Evolutionary conservation across 2,888 invertebrate genomes (phyloP), one percentile per base, ranked within the genome.

Genomic region (Oscheius sp.): DNA sequence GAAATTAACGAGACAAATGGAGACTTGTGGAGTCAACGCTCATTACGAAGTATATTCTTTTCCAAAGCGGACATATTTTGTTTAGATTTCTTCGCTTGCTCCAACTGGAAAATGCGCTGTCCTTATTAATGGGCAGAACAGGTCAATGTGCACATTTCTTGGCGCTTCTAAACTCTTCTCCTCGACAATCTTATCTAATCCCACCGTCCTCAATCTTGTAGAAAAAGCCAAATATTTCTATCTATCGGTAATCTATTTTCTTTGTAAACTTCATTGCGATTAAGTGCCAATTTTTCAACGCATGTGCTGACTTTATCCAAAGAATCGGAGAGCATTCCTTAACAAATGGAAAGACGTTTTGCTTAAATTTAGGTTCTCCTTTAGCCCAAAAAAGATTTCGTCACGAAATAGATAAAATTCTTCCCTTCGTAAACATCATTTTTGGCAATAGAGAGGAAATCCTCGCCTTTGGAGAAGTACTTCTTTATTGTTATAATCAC

Each of bases 41-140:
- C 90, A 90, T 50, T 97, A 96, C 88, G 95, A 96, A 67, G 67
- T 70, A 25, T 12, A 12, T 29, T 15, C 15, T 63, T 37, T 52
- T 37, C 10, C 3, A 23, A 27, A 33, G 10, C 33, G 25, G n/a
- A n/a, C n/a, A 39, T 39, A 5, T 10, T 39, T 58, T 37, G 12
- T 67, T 29, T 23, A 72, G 87, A 92, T 92, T 81, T 91, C 91
- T 8, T 88, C 90, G 1, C 90, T 90, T n/a, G 91, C 91, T 73
- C 91, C 93, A 0, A 98, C 98, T 10, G 97, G 97, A 63, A 96
- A 95, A 0, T 98, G 98, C 89, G 97, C 93, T 1, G 97, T 96
- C 45, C 90, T 97, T 15, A 91, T 97, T 61, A 96, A 95, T 0
- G 89, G 89, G 55, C 87, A 89, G 65, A 92, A 93, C 71, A 91